A percentile compares a stretch with the other conserved stretches of the same genome.
Conservation (phyloP, 2,888 invertebrate species). For the Ormia ochracea region DNA sequence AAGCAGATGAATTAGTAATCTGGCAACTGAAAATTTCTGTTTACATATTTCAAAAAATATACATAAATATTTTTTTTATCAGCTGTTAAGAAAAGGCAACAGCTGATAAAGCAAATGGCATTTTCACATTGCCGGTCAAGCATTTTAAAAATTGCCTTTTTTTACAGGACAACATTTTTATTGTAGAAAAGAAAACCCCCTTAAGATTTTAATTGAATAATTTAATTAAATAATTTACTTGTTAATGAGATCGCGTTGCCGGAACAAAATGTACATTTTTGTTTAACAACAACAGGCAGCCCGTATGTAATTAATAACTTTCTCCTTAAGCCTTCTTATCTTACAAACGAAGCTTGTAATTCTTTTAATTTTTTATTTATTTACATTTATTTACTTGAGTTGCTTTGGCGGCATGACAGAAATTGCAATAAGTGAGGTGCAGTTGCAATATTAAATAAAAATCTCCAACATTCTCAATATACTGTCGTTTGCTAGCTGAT, state of each 20-base stretch:
- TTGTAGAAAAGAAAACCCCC: neutral
- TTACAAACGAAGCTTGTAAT: neutral
- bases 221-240: neutral
- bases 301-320: constrained; percentile 25
- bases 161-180: too few relatives aligned
- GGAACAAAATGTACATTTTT: neutral
- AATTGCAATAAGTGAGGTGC: neutral
- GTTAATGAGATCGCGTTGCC: neutral
- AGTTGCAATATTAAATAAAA: constrained; percentile 33
- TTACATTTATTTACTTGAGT: neutral
- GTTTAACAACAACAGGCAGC: neutral
- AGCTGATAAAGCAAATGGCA: too few relatives aligned
- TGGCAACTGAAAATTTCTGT: too few relatives aligned
- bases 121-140: too few relatives aligned
- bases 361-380: neutral
- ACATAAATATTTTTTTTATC: too few relatives aligned
- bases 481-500: neutral
- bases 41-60: too few relatives aligned
- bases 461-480: constrained; percentile 8
- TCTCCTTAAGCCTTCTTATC: too few relatives aligned
- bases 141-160: too few relatives aligned
- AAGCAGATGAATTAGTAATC: too few relatives aligned
- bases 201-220: constrained; percentile 10
- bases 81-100: too few relatives aligned
- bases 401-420: neutral